A percentile compares a stretch with the other conserved stretches of the same genome.
Conservation (phyloP, 1,140 invertebrate genomes). For the Pectinophora gossypiella region DNA sequence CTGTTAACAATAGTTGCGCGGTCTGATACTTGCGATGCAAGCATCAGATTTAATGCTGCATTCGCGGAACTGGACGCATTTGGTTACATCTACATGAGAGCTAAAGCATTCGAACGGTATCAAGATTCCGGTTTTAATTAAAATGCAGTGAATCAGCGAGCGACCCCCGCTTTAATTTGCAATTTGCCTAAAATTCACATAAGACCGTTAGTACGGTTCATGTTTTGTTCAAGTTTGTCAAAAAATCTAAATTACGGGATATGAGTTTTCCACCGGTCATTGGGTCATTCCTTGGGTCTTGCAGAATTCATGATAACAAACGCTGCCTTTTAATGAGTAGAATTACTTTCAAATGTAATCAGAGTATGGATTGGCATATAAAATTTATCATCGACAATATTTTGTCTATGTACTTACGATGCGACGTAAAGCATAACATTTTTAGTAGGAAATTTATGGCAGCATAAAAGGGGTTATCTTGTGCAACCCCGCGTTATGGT, state of each 20-base stretch:
- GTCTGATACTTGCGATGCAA: constrained; percentile 24
- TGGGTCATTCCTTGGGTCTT: no score
- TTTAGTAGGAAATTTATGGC: constrained; percentile 23
- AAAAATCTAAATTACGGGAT: constrained; percentile 21
- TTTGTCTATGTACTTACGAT: background rate
- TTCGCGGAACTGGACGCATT: constrained; percentile 47
- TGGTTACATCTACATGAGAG: constrained; percentile 36
- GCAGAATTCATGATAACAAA: no score
- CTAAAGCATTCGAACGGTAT: constrained; percentile 45
- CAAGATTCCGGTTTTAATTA: constrained; percentile 59
- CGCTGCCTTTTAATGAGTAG: no score
- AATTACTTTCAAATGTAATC: no score
- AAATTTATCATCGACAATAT: constrained; percentile 7
- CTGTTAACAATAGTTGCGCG: constrained; percentile 7
- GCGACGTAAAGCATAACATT: background rate
- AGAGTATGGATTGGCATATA: background rate
- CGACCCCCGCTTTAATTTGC: constrained; percentile 30
- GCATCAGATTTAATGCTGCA: constrained; percentile 33
- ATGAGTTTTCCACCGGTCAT: constrained; percentile 5
- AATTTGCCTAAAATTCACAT: constrained; percentile 53
- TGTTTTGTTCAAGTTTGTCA: constrained; percentile 18
- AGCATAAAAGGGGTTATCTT: constrained; percentile 28
- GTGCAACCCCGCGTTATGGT: constrained; percentile 24
- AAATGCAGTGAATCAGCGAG: constrained; percentile 54
- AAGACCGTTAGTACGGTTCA: no score